Base-by-base conservation (phyloP, 2,113 vertebrate species). In the Hymenochirus boettgeri region DNA sequence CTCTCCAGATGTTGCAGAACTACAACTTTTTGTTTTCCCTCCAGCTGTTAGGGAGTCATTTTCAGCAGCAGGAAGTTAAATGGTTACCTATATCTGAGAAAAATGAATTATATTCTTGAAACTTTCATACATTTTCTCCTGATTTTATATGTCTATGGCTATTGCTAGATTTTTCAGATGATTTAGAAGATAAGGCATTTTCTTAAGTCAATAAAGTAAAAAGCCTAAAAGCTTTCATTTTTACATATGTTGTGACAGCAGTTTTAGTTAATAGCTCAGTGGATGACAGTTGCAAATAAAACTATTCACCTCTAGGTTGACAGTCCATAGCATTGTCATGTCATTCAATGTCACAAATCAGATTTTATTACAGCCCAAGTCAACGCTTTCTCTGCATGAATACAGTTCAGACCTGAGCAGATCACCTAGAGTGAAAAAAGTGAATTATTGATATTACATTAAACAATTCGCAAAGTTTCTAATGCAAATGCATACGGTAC, bases 261-360 rank as follows among this genome's bases (percentile, higher is more conserved):
- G 39, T 62, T 57, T 57, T 63, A 26, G 25, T 62, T 70, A 33
- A 60, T 70, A 29, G 48, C 55, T 70, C 48, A 58, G n/a, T 18
- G 33, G 35, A 39, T 47, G 25, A 59, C 55, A 65, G 35, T 8
- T 26, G 37, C 39, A 59, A 51, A 53, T 59, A 54, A 71, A 71
- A 47, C 52, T 10, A 21, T 57, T 57, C 46, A 57, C 54, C 42
- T 57, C 29, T 35, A 57, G 63, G 54, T 50, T 65, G 54, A 65
- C 63, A 65, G 29, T 33, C 26, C 63, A 57, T 57, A 57, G 42
- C 56, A 50, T 56, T 64, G 12, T n/a, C 29, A 35, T 48, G 54
- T 65, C 54, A 48, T 24, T 57, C 53, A 57, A 50, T 55, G 37
- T 57, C 54, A 25, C 39, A 65, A 29, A 57, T 65, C 63, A 35